Percentiles rank a stretch among this genome's conserved stretches.
Conservation (phyloP, 2,888 invertebrate genomes). For the Hyppa rectilinea region DNA sequence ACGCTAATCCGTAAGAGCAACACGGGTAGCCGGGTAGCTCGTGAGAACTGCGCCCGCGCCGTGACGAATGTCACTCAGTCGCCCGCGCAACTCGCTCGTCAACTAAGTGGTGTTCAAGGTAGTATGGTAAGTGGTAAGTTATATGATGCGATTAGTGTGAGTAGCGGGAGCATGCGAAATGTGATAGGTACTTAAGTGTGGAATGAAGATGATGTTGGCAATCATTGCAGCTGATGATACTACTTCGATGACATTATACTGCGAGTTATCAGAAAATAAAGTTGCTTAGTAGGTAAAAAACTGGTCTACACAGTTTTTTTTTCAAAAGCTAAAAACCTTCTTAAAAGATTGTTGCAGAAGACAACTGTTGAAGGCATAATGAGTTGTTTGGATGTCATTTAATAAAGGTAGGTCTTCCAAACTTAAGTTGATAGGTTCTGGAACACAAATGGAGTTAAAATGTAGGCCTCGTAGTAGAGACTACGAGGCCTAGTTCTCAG, state of each 20-base stretch:
- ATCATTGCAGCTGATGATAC: constrained; percentile 1
- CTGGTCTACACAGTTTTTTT: no score
- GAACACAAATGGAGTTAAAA: no score
- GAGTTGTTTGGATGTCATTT: no score
- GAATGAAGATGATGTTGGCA: background rate
- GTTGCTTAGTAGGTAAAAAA: no score
- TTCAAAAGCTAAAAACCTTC: background rate
- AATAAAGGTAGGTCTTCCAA: no score
- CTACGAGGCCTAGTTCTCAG: no score
- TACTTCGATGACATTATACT: background rate
- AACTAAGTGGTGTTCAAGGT: constrained; percentile 57
- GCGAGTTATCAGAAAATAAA: background rate
- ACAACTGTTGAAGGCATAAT: background rate
- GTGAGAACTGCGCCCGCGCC: constrained; percentile 81
- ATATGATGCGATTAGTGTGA: constrained; percentile 43
- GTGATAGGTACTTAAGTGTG: background rate
- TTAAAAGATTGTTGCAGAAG: background rate
- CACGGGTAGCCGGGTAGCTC: constrained; percentile 86
- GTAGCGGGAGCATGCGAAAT: constrained; percentile 30
- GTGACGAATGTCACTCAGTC: constrained; percentile 77
- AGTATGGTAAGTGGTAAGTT: constrained; percentile 28
- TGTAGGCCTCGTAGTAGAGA: no score
- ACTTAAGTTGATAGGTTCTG: no score
- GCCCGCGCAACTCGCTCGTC: constrained; percentile 51
- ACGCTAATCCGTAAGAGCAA: constrained; percentile 83